Conservation (phyloP, 2,113 vertebrate genomes). For the Bujurquina vittata region DNA sequence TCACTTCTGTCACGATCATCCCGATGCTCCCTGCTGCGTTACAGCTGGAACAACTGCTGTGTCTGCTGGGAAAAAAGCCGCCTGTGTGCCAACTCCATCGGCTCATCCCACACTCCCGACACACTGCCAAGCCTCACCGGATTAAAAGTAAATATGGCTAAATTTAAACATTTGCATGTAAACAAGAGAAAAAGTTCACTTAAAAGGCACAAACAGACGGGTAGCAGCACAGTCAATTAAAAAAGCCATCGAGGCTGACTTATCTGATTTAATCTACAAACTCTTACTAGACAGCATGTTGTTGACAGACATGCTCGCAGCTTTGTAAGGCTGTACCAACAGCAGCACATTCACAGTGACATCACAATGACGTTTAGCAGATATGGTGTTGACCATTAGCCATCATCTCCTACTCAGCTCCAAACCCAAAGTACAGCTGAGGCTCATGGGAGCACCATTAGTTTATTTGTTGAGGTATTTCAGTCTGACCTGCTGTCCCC, state of each 20-base stretch:
- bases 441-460: not conserved
- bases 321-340: not conserved
- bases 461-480: conserved; percentile 10
- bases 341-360: not conserved
- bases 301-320: not conserved
- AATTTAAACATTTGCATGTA: conserved; percentile 18
- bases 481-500: not conserved
- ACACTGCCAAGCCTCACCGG: not conserved
- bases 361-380: not conserved
- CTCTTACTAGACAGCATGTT: not conserved
- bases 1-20: conserved; percentile 3
- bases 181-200: not conserved
- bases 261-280: not conserved
- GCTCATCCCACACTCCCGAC: not conserved
- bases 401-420: not conserved
- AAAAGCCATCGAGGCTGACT: not conserved
- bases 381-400: not conserved
- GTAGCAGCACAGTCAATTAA: not conserved
- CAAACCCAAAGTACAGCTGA: not conserved
- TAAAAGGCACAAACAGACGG: not conserved
- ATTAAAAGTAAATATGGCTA: not conserved
- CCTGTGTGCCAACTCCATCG: not conserved
- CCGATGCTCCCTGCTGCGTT: conserved; percentile 2
- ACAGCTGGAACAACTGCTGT: conserved; percentile 20
- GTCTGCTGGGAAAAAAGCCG: conserved; percentile 29